Evolutionary conservation across 1,140 invertebrate genomes (phyloP), one percentile per base, ranked within the genome.

Genomic region (Heliconius eleuchia): DNA sequence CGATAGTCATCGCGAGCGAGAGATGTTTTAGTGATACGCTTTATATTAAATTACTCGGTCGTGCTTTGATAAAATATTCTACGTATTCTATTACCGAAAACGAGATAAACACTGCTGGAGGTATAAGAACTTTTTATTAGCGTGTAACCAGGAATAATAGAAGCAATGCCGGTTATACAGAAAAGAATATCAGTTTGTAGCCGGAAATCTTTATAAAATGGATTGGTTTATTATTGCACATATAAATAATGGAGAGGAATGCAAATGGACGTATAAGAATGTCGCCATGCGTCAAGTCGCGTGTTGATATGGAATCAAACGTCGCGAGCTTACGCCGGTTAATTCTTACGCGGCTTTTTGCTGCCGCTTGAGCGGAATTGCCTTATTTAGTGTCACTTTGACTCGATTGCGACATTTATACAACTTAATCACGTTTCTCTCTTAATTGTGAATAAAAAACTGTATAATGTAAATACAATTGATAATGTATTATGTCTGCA

Each of bases 31-130:
- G 90, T 92, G 92, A 94, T 94, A 94, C 90, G 90, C 89, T 93
- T 94, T 92, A 94, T 94, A 94, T 94, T 94, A 94, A 94, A 94
- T 94, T 94, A 94, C 92, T 92, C 88, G 91, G 90, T 92, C 92
- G 89, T 94, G 92, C 89, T 86, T 87, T 89, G 91, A 91, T 94
- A 92, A 92, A 92, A 92, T 92, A 91, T 92, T 90, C 87, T 82
- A 85, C 88, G 89, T 94, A 93, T 93, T 93, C 91, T 92, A 93
- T 94, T 94, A 94, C 92, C 88, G 85, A 91, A 92, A 92, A 90
- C 87, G 83, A 91, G 89, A 93, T 91, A 92, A 91, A 87, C 91
- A 82, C 82, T 83, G 89, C 87, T 86, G 88, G 87, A 86, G 89
- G 88, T 91, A 90, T 87, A 87, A 89, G 88, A 79, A 86, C 75